Evolutionary conservation across 1,140 invertebrate species (phyloP).

Genomic region (Coelopa frigida): DNA sequence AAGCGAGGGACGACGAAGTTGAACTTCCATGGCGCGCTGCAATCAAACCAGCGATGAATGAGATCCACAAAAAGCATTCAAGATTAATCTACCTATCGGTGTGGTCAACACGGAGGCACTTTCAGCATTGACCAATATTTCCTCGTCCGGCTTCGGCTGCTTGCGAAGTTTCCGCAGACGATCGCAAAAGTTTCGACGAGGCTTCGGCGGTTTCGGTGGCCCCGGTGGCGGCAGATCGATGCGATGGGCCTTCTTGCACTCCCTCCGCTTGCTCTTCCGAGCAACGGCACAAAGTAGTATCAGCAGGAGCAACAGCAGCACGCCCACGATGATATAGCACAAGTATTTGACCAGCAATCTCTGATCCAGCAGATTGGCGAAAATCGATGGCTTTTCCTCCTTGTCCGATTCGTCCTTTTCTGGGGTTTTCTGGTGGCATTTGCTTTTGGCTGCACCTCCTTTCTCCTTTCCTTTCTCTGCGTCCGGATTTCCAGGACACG

Average conservation of each 20-base stretch:
- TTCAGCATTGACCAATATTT: neutral
- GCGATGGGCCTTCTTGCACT: no score
- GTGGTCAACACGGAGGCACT: neutral
- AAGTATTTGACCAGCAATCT: slow-evolving; percentile 8
- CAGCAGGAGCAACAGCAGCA: slow-evolving; percentile 6
- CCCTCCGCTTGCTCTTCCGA: no score
- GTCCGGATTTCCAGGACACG: no score
- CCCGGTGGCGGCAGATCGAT: neutral
- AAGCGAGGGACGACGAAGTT: slow-evolving; percentile 6
- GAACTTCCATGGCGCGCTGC: neutral
- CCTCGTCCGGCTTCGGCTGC: neutral
- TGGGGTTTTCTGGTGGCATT: no score
- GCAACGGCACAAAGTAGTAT: slow-evolving; percentile 7
- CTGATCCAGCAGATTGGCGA: no score
- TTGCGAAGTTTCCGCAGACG: neutral
- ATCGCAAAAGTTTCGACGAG: neutral
- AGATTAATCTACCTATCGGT: no score
- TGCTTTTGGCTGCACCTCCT: no score
- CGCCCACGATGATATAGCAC: slow-evolving; percentile 1
- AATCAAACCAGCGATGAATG: no score
- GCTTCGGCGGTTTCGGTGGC: neutral
- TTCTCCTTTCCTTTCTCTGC: no score
- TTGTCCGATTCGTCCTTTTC: no score
- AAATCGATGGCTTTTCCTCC: no score
- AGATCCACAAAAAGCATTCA: no score